These are phyloP conservation scores for Pseudorhombus dupliciocellatus DNA, from an alignment of 2,113 vertebrate genomes.

Conservation along the genomic window DNA sequence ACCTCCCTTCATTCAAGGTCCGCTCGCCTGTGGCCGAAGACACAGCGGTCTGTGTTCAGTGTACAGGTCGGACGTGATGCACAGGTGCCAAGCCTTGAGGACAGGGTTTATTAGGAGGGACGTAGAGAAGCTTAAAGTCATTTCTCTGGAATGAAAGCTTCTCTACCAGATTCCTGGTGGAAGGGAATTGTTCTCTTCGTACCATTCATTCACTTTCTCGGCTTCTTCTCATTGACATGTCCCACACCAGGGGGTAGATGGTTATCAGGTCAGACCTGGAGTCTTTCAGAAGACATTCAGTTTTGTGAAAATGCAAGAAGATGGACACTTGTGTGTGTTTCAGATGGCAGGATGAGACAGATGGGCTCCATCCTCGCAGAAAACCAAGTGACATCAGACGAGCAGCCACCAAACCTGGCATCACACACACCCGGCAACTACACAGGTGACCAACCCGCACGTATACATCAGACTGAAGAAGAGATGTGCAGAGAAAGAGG, in stretches of 20 bases:
- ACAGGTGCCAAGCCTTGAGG: not conserved
- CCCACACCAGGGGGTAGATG: too few species aligned
- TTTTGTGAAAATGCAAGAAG: not conserved
- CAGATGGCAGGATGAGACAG: constrained; percentile 82
- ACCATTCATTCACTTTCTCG: not conserved
- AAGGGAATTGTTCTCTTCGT: too few species aligned
- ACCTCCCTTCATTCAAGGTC: too few species aligned
- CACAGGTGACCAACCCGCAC: constrained; percentile 51
- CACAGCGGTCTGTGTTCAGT: not conserved
- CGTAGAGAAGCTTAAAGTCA: not conserved
- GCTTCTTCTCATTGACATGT: constrained; percentile 2
- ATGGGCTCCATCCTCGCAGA: constrained; percentile 62
- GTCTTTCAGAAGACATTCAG: not conserved
- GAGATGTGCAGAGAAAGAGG: too few species aligned
- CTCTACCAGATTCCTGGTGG: not conserved
- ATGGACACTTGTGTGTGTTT: constrained; percentile 22
- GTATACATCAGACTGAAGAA: not conserved
- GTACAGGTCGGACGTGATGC: constrained; percentile 19
- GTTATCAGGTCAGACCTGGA: not conserved
- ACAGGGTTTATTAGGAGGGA: not conserved
- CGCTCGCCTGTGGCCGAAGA: too few species aligned
- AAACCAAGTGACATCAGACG: constrained; percentile 63
- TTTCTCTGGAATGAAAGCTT: not conserved
- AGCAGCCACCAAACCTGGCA: constrained; percentile 50
- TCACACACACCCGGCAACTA: constrained; percentile 54